These are phyloP conservation scores for Thunnus albacares DNA, from an alignment of 2,797 vertebrate species.

Conservation along the genomic window DNA sequence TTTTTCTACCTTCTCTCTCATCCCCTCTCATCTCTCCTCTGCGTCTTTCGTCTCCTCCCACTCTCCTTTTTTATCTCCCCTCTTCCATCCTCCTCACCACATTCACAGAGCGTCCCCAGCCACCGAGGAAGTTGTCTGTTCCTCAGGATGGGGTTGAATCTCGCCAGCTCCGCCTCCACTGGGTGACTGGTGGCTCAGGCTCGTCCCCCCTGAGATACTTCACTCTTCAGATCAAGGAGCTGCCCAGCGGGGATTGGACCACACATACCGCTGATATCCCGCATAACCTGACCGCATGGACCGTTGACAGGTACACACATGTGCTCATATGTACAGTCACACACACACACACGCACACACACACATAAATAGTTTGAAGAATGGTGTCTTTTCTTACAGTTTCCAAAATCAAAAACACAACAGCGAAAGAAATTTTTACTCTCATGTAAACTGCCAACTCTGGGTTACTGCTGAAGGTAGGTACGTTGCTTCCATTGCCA, in stretches of 20 bases:
- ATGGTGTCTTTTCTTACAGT: background rate
- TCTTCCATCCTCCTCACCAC: background rate
- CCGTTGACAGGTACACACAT: conserved; percentile 87
- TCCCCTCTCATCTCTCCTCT: background rate
- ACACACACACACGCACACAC: background rate
- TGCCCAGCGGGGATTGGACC: conserved; percentile 89
- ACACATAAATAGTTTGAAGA: background rate
- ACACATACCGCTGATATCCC: conserved; percentile 90
- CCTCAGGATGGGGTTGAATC: conserved; percentile 91
- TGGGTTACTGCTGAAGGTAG: too few species aligned
- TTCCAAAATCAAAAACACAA: background rate
- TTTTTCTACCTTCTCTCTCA: background rate
- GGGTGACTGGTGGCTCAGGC: conserved; percentile 91
- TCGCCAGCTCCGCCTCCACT: conserved; percentile 88
- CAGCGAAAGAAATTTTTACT: background rate
- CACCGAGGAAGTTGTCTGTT: conserved; percentile 88
- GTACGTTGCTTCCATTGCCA: too few species aligned
- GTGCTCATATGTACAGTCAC: background rate
- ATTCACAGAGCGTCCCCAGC: conserved; percentile 90
- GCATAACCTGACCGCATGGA: conserved; percentile 89
- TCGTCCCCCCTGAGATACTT: conserved; percentile 95
- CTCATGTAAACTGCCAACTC: too few species aligned
- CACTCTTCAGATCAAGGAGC: conserved; percentile 90
- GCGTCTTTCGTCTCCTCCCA: background rate
- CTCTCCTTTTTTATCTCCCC: conserved; percentile 1